Evolutionary conservation across 1,140 invertebrate species (phyloP).

Genomic region (roundworm (Caenorhabditis elegans)): WBcel235 BX284603.4:10119501-10120000

Average conservation of each 20-base stretch:
- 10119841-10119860: background rate
- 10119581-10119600: background rate
- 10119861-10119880: background rate
- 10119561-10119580: background rate
- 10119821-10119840: background rate
- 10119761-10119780: conserved; percentile 42
- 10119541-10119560: background rate
- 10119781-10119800: conserved; percentile 15
- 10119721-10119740: background rate
- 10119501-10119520: conserved; percentile 36
- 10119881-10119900: background rate
- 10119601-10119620: background rate
- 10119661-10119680: background rate
- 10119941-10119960: conserved; percentile 27
- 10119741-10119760: background rate
- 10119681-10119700: conserved; percentile 2
- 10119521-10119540: conserved; percentile 39
- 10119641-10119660: background rate
- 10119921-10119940: conserved; percentile 20
- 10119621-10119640: background rate
- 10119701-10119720: too few relatives aligned
- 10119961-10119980: conserved; percentile 32
- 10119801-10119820: background rate
- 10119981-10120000: conserved; percentile 40
- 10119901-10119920: conserved; percentile 26